phyloP scores from a whole-genome alignment of 2,797 vertebrate genomes.

The Sciurus vulgaris region DNA sequence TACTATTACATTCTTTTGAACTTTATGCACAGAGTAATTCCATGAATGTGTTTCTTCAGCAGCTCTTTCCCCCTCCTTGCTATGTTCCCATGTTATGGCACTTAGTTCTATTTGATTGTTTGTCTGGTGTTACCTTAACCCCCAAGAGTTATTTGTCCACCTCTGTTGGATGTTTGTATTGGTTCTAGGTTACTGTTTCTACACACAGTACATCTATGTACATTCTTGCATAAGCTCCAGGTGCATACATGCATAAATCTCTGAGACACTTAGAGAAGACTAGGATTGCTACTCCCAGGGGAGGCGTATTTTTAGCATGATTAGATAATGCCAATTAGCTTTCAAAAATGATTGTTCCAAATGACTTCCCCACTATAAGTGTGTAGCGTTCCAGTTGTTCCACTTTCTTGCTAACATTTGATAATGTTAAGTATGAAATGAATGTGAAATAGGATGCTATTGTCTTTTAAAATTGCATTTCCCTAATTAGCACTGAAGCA shows the following conservation, averaged over 20 bases:
- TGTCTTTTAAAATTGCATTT: conserved; percentile 32
- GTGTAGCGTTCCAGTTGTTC: not conserved
- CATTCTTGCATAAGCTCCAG: not conserved
- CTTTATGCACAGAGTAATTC: not conserved
- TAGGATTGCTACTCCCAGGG: not conserved
- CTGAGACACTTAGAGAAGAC: not conserved
- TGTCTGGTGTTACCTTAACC: not conserved
- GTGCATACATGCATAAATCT: not conserved
- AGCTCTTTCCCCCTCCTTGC: not conserved
- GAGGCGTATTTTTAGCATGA: not conserved
- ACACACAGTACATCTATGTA: not conserved
- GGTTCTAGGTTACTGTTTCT: not conserved
- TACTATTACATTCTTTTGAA: not conserved
- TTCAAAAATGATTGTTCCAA: not conserved
- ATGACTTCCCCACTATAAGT: not conserved
- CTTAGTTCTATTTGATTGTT: not conserved
- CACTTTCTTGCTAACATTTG: not conserved
- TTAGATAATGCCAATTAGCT: not conserved
- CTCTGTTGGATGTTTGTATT: not conserved
- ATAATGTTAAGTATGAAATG: not conserved
- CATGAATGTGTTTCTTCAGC: not conserved
- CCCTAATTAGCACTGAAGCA: not conserved
- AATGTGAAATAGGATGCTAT: not conserved
- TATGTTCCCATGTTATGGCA: not conserved
- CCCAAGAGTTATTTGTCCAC: not conserved